A percentile compares a stretch with the other conserved stretches of the same genome.
These are phyloP conservation scores for Hippasteria phrygiana DNA, from an alignment of 53 echinoderm and acorn worm species.

Conservation along the genomic window DNA sequence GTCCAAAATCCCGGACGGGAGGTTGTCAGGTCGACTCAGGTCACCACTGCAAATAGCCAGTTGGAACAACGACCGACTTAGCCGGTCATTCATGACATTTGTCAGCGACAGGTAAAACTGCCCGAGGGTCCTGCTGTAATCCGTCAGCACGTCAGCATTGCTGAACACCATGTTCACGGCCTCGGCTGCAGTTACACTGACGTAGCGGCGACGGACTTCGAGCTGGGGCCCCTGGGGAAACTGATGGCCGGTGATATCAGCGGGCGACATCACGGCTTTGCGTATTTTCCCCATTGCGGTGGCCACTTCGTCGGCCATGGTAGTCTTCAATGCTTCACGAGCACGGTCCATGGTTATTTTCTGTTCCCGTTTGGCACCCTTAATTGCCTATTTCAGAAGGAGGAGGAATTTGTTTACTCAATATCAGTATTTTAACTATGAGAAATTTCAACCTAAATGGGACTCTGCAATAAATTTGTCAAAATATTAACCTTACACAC, in stretches of 20 bases:
- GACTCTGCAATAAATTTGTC: no score
- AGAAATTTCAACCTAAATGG: no score
- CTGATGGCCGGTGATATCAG: constrained; percentile 39
- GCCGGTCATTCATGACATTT: constrained; percentile 1
- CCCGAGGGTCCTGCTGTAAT: constrained; percentile 11
- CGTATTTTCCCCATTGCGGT: constrained; percentile 48
- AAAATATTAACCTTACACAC: no score
- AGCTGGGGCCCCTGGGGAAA: constrained; percentile 36
- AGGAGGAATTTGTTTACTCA: neutral
- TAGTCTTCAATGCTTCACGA: constrained; percentile 25
- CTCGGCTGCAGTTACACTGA: constrained; percentile 58
- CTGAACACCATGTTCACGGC: constrained; percentile 59
- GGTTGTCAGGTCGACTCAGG: constrained; percentile 57
- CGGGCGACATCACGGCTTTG: constrained; percentile 56
- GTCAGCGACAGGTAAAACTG: constrained; percentile 35
- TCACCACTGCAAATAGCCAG: constrained; percentile 66
- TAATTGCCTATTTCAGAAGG: constrained; percentile 52
- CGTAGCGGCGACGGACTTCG: constrained; percentile 69
- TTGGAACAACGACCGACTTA: constrained; percentile 66
- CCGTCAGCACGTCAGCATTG: constrained; percentile 36
- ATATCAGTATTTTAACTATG: neutral
- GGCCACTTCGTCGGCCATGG: constrained; percentile 43
- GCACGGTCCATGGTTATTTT: constrained; percentile 48
- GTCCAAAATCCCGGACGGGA: constrained; percentile 24
- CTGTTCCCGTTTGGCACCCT: constrained; percentile 72